A percentile compares a stretch with the other conserved stretches of the same genome.
These are phyloP conservation scores for Drosophila koepferae DNA, from an alignment of 2,888 invertebrate genomes.

Conservation along the genomic window DNA sequence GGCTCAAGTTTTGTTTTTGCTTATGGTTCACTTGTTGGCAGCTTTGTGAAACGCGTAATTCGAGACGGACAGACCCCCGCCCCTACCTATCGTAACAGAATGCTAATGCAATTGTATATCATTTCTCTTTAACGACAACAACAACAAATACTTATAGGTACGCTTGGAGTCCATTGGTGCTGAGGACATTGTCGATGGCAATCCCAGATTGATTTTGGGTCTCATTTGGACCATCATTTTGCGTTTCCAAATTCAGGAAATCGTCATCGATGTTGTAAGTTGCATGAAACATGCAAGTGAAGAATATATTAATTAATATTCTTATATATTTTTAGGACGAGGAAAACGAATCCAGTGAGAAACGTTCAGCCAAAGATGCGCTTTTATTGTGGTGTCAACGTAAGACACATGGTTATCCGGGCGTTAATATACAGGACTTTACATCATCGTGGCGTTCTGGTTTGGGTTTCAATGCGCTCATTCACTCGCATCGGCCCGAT, in stretches of 20 bases:
- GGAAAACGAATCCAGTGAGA: conserved; percentile 98
- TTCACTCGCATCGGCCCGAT: conserved; percentile 98
- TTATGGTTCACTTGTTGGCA: conserved; percentile 51
- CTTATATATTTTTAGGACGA: conserved; percentile 89
- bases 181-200: conserved; percentile 99
- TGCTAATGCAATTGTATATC: conserved; percentile 48
- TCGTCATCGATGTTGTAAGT: conserved; percentile 97
- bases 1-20: conserved; percentile 27
- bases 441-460: conserved; percentile 98
- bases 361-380: conserved; percentile 99
- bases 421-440: conserved; percentile 95
- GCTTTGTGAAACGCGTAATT: conserved; percentile 56
- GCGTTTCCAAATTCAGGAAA: conserved; percentile 99
- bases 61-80: conserved; percentile 29
- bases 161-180: conserved; percentile 99
- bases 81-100: conserved; percentile 3
- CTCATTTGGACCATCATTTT: conserved; percentile 99
- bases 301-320: not conserved
- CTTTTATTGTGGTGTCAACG: conserved; percentile 99
- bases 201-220: conserved; percentile 97
- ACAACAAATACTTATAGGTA: conserved; percentile 88
- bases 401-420: conserved; percentile 97
- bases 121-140: conserved; percentile 15
- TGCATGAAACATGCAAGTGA: not conserved
- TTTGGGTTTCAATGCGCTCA: conserved; percentile 98